A percentile compares a stretch with the other conserved stretches of the same genome.
phyloP scores from a whole-genome alignment of 2,888 invertebrate genomes.

The Ecliptopera silaceata region DNA sequence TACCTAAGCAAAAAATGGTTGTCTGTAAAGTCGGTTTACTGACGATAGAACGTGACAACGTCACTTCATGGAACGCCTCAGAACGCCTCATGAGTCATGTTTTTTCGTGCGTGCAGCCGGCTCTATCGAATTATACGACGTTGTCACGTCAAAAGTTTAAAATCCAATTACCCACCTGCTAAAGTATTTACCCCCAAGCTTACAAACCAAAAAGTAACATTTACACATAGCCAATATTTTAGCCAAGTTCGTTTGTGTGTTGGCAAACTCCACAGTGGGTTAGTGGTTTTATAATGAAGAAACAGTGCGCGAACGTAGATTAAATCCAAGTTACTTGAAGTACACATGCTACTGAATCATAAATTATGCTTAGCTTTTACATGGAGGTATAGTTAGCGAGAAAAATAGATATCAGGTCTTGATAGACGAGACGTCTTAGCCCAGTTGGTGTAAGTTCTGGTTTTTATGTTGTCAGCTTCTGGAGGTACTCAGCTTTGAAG shows the following conservation, averaged over 20 bases:
- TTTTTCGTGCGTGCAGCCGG: too few species aligned
- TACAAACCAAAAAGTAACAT: conserved; percentile 14
- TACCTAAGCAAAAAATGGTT: too few species aligned
- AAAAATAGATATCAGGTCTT: background rate
- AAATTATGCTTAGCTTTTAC: conserved; percentile 11
- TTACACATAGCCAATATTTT: conserved; percentile 20
- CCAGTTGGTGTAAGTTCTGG: too few species aligned
- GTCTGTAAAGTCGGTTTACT: too few species aligned
- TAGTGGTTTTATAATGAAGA: conserved; percentile 27
- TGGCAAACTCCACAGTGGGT: conserved; percentile 12
- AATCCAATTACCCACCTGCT: conserved; percentile 10
- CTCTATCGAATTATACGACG: too few species aligned
- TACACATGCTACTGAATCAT: conserved; percentile 14
- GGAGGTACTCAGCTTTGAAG: too few species aligned
- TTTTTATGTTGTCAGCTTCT: too few species aligned
- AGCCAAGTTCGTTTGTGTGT: conserved; percentile 10
- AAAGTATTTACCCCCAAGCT: conserved; percentile 16
- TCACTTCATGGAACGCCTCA: too few species aligned
- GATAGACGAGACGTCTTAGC: too few species aligned
- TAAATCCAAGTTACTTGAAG: conserved; percentile 15
- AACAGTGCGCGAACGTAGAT: conserved; percentile 15
- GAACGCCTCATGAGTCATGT: too few species aligned
- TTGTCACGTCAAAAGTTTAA: background rate
- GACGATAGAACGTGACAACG: too few species aligned
- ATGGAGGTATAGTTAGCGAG: background rate